Evolutionary conservation across 2,797 vertebrate genomes (phyloP), one percentile per base, ranked within the genome.

Genomic region (Galaxias olidus): DNA sequence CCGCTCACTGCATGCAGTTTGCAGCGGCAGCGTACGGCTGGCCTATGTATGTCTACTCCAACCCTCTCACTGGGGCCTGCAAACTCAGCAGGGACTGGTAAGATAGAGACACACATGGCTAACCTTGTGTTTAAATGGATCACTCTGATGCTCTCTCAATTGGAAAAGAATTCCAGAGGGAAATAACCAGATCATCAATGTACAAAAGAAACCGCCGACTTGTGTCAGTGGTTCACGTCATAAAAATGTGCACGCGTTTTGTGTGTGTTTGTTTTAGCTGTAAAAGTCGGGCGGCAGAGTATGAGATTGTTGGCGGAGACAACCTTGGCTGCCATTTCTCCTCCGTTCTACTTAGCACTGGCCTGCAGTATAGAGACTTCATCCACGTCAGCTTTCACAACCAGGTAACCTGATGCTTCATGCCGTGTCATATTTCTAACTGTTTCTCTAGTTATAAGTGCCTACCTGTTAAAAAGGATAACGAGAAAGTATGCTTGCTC

Each of bases 311-410:
- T 0, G 96, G 94, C 6, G 92, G 94, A 0, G 96, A 98, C 68
- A 84, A 82, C 74, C 84, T 94, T 0, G 92, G 92, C 84, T 96
- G 97, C 61, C 93, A 98, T 65, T 96, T 98, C 57, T 91, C 92
- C 43, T 94, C 98, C 84, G 94, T 99, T 84, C 89, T 98, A 48
- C 92, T 91, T 42, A 96, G 87, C 18, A 98, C 97, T 0, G 94
- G 95, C 17, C 88, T 99, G 42, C 96, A 98, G 83, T 95, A 98
- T 84, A 86, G 95, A 81, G 98, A 99, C 81, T 98, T 99, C 86
- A 95, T 99, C 80, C 80, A 97, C 62, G 88, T 99, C 79, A 97
- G 95, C 88, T 96, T 96, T 66, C 98, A 99, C 61, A 97, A 99
- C 90, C 95, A 95, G 95, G 97, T 98, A 78, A 30, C 30, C 30